Percentiles rank a stretch among this genome's conserved stretches.
phyloP scores from a whole-genome alignment of 2,888 invertebrate genomes.

The Ennomos fuscantarius region DNA sequence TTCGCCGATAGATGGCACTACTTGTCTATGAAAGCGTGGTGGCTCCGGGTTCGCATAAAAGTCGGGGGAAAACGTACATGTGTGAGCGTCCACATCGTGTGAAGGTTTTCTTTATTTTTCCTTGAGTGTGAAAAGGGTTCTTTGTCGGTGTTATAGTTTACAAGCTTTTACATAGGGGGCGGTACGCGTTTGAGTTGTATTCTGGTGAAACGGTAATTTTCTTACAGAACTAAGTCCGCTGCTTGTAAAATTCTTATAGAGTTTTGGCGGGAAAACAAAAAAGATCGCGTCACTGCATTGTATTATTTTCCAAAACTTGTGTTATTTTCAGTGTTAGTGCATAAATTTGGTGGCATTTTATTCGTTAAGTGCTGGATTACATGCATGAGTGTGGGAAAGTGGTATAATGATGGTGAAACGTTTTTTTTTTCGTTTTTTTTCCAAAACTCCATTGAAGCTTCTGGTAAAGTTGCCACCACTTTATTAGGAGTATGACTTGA shows the following conservation, averaged over 20 bases:
- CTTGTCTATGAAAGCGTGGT: constrained; percentile 12
- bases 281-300: too few species aligned
- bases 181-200: constrained; percentile 45
- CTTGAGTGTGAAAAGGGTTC: constrained; percentile 64
- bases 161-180: constrained; percentile 73
- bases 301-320: too few species aligned
- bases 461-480: too few species aligned
- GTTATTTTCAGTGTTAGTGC: too few species aligned
- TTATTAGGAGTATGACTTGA: too few species aligned
- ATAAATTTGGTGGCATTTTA: too few species aligned
- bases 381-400: too few species aligned
- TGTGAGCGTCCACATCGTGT: constrained; percentile 59
- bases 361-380: too few species aligned
- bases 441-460: too few species aligned
- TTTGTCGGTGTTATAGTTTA: constrained; percentile 70
- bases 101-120: constrained; percentile 71
- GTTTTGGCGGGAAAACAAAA: too few species aligned
- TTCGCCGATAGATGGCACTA: constrained; percentile 74
- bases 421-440: too few species aligned
- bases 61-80: constrained; percentile 48
- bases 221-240: neutral
- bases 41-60: constrained; percentile 33
- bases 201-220: neutral
- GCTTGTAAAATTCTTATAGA: neutral
- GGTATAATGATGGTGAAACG: too few species aligned